Percentiles rank a stretch among this genome's conserved stretches.
Evolutionary conservation across 1,140 invertebrate species (phyloP).

Genomic region (Hyphantria cunea): DNA sequence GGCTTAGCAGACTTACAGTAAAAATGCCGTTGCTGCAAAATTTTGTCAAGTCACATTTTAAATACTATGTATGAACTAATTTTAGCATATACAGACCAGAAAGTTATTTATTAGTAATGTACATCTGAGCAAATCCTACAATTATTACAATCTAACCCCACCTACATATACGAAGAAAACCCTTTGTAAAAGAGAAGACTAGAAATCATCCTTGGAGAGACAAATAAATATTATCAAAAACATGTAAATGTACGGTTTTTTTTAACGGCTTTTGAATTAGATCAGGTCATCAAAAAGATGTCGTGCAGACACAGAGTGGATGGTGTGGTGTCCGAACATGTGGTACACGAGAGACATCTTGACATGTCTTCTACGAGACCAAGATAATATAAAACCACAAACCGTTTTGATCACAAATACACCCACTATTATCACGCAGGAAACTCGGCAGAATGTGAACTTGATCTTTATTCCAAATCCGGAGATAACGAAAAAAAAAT

Average conservation of each 20-base stretch:
- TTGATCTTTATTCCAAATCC: conserved; percentile 50
- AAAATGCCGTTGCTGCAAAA: no score
- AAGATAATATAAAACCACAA: conserved; percentile 45
- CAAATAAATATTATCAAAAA: conserved; percentile 31
- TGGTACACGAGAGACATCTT: conserved; percentile 70
- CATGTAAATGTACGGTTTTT: conserved; percentile 17
- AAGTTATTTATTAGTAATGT: conserved; percentile 3
- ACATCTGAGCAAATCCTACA: no score
- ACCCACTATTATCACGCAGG: conserved; percentile 37
- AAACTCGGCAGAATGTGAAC: conserved; percentile 39
- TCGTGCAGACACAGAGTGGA: conserved; percentile 32
- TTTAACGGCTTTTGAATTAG: conserved; percentile 32
- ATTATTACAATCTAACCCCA: conserved; percentile 69
- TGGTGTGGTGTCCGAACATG: conserved; percentile 64
- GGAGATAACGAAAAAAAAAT: conserved; percentile 62
- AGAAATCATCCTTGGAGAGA: conserved; percentile 23
- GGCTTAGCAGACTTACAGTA: no score
- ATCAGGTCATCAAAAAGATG: conserved; percentile 32
- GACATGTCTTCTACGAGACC: conserved; percentile 48
- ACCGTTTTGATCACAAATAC: conserved; percentile 40
- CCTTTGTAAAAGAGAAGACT: conserved; percentile 45
- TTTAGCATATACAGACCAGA: neutral
- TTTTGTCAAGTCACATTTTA: no score
- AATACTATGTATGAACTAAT: no score
- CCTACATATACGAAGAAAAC: conserved; percentile 58